phyloP scores from a whole-genome alignment of 2,113 vertebrate genomes.

The Hippopotamus amphibius region DNA sequence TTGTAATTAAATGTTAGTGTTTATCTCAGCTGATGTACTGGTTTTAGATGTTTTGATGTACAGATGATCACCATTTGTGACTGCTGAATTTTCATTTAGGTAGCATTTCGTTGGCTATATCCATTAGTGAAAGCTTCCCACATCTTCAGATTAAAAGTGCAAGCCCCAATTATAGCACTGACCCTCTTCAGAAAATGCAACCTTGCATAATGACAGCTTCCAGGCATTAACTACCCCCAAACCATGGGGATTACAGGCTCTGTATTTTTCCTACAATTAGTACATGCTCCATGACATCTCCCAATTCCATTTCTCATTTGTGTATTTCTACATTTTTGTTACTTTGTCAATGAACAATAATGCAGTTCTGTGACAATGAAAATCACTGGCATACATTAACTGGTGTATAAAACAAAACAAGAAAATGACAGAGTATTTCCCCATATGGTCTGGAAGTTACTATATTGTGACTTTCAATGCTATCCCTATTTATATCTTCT shows the following conservation, averaged over 20 bases:
- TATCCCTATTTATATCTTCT: neutral
- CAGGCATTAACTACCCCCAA: neutral
- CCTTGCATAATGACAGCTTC: neutral
- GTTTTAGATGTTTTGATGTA: neutral
- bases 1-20: neutral
- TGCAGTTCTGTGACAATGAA: neutral
- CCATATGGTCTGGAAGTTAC: neutral
- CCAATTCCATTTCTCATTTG: neutral
- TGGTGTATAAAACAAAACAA: neutral
- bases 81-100: neutral
- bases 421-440: neutral
- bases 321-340: neutral
- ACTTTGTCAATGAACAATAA: neutral
- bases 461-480: neutral
- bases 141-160: neutral
- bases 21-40: neutral
- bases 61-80: neutral
- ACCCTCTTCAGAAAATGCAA: constrained; percentile 23
- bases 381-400: neutral
- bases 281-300: neutral
- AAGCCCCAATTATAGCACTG: neutral
- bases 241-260: neutral
- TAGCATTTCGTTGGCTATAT: neutral
- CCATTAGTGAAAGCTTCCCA: neutral
- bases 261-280: neutral